phyloP scores from a whole-genome alignment of 1,140 invertebrate species.

The Grapholita molesta region DNA sequence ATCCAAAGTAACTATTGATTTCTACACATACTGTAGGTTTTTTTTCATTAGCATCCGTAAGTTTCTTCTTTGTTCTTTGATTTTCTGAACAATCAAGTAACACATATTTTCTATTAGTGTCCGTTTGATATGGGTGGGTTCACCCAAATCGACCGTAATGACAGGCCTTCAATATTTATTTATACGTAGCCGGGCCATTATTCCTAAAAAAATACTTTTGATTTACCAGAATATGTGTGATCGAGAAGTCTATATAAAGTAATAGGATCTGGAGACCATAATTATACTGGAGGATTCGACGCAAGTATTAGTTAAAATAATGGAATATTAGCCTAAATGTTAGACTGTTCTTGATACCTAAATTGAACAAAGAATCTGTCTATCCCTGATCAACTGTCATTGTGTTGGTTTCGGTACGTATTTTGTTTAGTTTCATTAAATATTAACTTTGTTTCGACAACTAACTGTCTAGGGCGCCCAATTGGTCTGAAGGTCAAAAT shows the following conservation, averaged over 20 bases:
- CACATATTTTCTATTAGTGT: background rate
- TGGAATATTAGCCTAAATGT: background rate
- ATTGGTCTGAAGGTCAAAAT: background rate
- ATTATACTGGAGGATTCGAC: background rate
- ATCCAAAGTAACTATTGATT: no score
- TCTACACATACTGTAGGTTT: no score
- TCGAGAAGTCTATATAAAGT: background rate
- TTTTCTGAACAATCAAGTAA: no score
- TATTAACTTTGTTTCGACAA: background rate
- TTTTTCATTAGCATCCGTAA: no score
- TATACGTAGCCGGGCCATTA: background rate
- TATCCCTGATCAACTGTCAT: constrained; percentile 4
- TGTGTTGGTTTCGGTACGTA: background rate
- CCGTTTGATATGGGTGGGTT: background rate
- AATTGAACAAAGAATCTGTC: background rate
- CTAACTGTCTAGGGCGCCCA: background rate
- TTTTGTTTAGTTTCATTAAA: background rate
- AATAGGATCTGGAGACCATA: background rate
- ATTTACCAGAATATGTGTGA: background rate
- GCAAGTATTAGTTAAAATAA: background rate
- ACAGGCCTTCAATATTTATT: background rate
- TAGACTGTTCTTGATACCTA: constrained; percentile 1
- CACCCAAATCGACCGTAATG: background rate
- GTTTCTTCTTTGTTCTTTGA: no score
- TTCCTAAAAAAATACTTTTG: background rate